Evolutionary conservation across 2,888 invertebrate genomes (phyloP).

Genomic region (Drosophila merina): DNA sequence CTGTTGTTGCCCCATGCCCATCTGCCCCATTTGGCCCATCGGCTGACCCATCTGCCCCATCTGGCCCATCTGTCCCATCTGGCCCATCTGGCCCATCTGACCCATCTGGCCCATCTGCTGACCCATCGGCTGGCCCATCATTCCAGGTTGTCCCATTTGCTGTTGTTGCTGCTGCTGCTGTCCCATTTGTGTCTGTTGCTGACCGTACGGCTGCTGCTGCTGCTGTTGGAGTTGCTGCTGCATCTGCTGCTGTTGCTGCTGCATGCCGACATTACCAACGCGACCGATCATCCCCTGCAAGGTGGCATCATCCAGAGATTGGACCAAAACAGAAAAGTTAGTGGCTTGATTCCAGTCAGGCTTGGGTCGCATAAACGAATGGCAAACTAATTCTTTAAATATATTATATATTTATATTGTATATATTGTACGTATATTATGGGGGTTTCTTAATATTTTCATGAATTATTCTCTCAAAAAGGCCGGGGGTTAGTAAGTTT

Average conservation of each 20-base stretch:
- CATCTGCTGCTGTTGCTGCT: slow-evolving; percentile 82
- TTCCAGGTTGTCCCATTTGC: slow-evolving; percentile 52
- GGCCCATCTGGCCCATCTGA: slow-evolving; percentile 70
- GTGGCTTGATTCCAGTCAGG: slow-evolving; percentile 46
- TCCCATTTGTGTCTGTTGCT: slow-evolving; percentile 74
- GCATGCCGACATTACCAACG: slow-evolving; percentile 84
- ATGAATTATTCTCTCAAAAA: slow-evolving; percentile 38
- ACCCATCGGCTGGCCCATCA: slow-evolving; percentile 76
- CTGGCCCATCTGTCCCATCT: slow-evolving; percentile 65
- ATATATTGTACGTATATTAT: slow-evolving; percentile 54
- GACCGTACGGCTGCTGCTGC: slow-evolving; percentile 79
- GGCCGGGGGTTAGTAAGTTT: slow-evolving; percentile 48
- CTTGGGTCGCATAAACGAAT: slow-evolving; percentile 48
- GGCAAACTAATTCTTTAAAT: slow-evolving; percentile 64
- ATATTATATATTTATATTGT: slow-evolving; percentile 47
- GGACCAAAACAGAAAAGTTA: slow-evolving; percentile 60
- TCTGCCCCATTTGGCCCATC: slow-evolving; percentile 62
- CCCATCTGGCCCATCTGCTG: slow-evolving; percentile 68
- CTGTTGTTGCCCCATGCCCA: slow-evolving; percentile 57
- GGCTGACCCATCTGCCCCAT: slow-evolving; percentile 58
- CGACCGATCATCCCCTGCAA: slow-evolving; percentile 84
- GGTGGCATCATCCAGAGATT: slow-evolving; percentile 60
- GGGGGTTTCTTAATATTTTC: slow-evolving; percentile 31
- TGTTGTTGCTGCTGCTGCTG: slow-evolving; percentile 66
- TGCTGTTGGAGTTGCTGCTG: slow-evolving; percentile 79